Evolutionary conservation across 2,888 invertebrate genomes (phyloP).

Genomic region (Polia nebulosa): DNA sequence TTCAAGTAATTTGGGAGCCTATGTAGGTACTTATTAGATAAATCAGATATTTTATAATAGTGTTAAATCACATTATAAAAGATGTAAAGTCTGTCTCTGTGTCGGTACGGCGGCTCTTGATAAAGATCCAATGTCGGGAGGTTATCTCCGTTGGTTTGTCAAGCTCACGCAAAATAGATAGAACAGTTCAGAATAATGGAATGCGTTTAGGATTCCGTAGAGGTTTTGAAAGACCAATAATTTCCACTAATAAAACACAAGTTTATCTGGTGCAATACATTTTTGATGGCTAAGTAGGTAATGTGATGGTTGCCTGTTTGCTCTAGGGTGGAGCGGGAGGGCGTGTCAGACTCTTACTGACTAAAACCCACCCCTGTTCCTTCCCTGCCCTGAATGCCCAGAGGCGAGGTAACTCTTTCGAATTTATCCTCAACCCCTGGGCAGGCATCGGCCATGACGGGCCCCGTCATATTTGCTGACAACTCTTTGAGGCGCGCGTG

Average conservation of each 20-base stretch:
- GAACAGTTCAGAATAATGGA: slow-evolving; percentile 23
- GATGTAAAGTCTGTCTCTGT: slow-evolving; percentile 2
- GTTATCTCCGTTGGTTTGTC: slow-evolving; percentile 48
- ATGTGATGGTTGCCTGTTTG: no score
- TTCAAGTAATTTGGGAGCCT: slow-evolving; percentile 13
- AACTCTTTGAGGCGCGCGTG: no score
- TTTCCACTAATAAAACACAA: not conserved
- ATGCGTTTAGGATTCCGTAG: slow-evolving; percentile 47
- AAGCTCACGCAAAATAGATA: slow-evolving; percentile 38
- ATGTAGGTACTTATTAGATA: not conserved
- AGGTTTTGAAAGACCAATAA: not conserved
- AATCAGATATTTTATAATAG: slow-evolving; percentile 1
- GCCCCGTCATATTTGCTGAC: no score
- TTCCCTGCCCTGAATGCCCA: no score
- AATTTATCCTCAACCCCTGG: no score
- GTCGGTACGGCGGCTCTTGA: slow-evolving; percentile 24
- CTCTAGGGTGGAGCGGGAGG: no score
- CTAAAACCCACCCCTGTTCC: no score
- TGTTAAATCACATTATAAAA: slow-evolving; percentile 22
- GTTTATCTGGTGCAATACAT: not conserved
- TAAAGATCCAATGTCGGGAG: slow-evolving; percentile 44
- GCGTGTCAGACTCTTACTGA: no score
- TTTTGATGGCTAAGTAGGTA: no score
- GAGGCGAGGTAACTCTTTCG: no score
- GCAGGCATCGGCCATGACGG: no score